Conservation (phyloP, 2,797 vertebrate genomes). For the Tapera naevia region DNA sequence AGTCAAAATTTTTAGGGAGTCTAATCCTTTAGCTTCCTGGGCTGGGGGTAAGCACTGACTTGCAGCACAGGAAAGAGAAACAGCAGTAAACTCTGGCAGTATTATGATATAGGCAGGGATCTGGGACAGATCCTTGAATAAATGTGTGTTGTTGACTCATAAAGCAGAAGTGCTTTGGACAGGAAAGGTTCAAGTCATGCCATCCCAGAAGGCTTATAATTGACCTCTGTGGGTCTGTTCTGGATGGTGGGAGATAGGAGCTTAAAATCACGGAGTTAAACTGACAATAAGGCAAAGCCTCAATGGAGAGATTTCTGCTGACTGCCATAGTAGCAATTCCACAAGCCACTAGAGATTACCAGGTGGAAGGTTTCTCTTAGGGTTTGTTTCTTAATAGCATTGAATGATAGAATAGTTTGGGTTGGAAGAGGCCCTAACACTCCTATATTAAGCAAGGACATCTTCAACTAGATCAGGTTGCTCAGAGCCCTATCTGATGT, state of each 20-base stretch:
- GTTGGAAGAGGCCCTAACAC: too few species aligned
- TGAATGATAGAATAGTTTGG: too few species aligned
- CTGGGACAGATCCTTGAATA: neutral
- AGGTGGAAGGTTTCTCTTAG: neutral
- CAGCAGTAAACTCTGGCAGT: too few species aligned
- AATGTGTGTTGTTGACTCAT: accelerated
- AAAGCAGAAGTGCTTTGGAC: neutral
- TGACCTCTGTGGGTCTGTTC: neutral
- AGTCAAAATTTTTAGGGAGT: neutral
- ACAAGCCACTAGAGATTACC: neutral
- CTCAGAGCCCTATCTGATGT: too few species aligned
- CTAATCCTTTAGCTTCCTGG: neutral
- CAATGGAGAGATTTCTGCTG: neutral
- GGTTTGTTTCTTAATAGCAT: neutral
- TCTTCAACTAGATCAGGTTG: too few species aligned
- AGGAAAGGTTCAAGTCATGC: neutral
- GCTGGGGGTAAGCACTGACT: neutral
- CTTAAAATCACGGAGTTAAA: neutral
- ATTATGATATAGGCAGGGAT: neutral
- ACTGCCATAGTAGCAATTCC: neutral
- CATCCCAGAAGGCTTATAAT: neutral
- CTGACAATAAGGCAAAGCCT: neutral
- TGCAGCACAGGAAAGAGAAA: neutral
- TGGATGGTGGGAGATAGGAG: neutral
- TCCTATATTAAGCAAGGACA: too few species aligned